These are phyloP conservation scores for Microchirus variegatus DNA, from an alignment of 2,797 vertebrate genomes.

Conservation along the genomic window DNA sequence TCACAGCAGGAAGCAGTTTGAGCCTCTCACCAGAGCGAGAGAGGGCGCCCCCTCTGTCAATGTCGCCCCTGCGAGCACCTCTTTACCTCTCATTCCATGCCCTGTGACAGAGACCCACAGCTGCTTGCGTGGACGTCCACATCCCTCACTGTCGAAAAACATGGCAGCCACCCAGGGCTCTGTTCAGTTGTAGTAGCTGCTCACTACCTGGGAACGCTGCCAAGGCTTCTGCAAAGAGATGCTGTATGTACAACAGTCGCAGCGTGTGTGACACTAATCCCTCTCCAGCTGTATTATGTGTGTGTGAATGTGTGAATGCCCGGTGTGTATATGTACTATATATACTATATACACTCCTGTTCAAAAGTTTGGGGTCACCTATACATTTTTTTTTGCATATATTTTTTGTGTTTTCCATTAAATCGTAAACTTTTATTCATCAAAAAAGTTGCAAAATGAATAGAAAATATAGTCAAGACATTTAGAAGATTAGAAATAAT, in stretches of 20 bases:
- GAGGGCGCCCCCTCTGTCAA: conserved; percentile 25
- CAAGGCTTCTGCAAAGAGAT: conserved; percentile 58
- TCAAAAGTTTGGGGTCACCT: too few relatives aligned
- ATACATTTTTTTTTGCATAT: too few relatives aligned
- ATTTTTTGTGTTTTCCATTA: too few relatives aligned
- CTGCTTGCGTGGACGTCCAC: conserved; percentile 68
- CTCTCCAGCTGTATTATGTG: conserved; percentile 38
- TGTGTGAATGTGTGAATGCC: conserved; percentile 13
- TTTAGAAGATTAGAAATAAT: too few relatives aligned
- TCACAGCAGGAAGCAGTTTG: conserved; percentile 63
- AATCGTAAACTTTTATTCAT: too few relatives aligned
- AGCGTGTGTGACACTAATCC: conserved; percentile 55
- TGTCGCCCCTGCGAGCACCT: conserved; percentile 60
- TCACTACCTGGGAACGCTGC: conserved; percentile 55
- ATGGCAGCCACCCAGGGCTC: conserved; percentile 57
- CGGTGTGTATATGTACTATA: not conserved
- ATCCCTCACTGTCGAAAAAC: conserved; percentile 72
- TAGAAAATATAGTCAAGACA: too few relatives aligned
- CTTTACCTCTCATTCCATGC: conserved; percentile 46
- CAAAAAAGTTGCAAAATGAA: too few relatives aligned
- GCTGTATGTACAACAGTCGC: conserved; percentile 55
- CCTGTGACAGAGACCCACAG: conserved; percentile 75
- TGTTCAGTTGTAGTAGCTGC: conserved; percentile 61
- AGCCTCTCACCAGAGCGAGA: conserved; percentile 46
- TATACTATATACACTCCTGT: too few relatives aligned